Base-by-base conservation (phyloP, 2,888 invertebrate genomes). In the Napeogenes inachia region DNA sequence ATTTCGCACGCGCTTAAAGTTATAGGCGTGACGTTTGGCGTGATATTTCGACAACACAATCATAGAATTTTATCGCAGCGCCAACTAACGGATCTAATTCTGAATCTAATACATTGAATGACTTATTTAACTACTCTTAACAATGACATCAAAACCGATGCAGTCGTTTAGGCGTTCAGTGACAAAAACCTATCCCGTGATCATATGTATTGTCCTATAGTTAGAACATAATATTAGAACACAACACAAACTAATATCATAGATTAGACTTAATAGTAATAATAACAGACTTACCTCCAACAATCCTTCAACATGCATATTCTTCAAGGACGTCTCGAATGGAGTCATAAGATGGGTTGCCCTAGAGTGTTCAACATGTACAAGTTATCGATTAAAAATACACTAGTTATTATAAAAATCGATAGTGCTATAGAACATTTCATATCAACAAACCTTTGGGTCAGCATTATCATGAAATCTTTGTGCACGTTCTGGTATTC, bases 231-330 rank as follows among this genome's bases (percentile, higher is more conserved):
- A 21, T 21, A 21, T 21, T 35, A 35, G 35, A 35, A 35, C 4
- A 6, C 6, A 35, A 47, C 4, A n/a, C 21, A 47, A 13, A n/a
- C 21, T 4, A 12, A 8, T 47, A 47, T 47, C 35, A 30, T 47
- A 13, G 45, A 53, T 30, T 30, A 21, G 21, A 21, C 6, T 13
- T 21, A 35, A 35, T 35, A 35, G 6, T 61, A n/a, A 61, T 2
- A 50, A 38, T 4, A 4, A 10, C 12, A 21, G 30, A 64, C 68
- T 62, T 64, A 85, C 86, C 76, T 82, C 77, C 0, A 86, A 47
- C 2, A 84, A 62, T 2, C 70, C 75, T 60, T 86, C 87, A 0
- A 84, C 71, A 10, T 82, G 82, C 73, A 76, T 71, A 0, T 63
- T 56, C 4, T 59, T 62, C 4, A 61, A 70, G 0, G 70, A 56